Evolutionary conservation across 92 coral and sea anemone species (phyloP).

Genomic region (Siderastrea siderea): DNA sequence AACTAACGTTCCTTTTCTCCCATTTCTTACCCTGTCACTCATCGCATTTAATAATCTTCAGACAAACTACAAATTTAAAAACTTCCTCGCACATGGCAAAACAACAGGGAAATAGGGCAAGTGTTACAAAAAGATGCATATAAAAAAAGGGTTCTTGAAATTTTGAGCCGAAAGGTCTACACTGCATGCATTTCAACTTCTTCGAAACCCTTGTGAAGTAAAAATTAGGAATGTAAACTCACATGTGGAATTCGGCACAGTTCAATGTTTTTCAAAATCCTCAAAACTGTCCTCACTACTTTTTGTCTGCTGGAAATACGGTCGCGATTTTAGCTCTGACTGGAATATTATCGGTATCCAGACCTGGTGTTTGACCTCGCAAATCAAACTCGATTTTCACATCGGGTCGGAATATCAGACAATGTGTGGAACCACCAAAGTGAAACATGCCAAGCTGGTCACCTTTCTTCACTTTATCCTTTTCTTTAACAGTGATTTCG

Average conservation of each 20-base stretch:
- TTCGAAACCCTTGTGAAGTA: neutral
- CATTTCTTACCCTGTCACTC: neutral
- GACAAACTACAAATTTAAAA: neutral
- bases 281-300: neutral
- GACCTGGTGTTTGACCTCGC: constrained; percentile 68
- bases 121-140: neutral
- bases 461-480: constrained; percentile 68
- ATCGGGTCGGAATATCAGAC: constrained; percentile 71
- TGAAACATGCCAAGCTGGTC: constrained; percentile 84
- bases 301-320: constrained; percentile 45
- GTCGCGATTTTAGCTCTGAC: constrained; percentile 58
- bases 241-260: neutral
- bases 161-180: constrained; percentile 7
- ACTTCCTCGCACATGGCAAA: neutral
- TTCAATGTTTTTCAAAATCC: neutral
- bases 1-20: neutral
- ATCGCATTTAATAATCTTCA: neutral
- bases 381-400: constrained; percentile 60
- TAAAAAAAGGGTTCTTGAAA: neutral
- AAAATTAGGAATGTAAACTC: neutral
- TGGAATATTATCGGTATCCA: constrained; percentile 46
- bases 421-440: constrained; percentile 82
- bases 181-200: neutral
- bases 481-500: constrained; percentile 65
- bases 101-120: neutral